Conservation (phyloP, 2,113 vertebrate genomes). For the Ochotona curzoniae region DNA sequence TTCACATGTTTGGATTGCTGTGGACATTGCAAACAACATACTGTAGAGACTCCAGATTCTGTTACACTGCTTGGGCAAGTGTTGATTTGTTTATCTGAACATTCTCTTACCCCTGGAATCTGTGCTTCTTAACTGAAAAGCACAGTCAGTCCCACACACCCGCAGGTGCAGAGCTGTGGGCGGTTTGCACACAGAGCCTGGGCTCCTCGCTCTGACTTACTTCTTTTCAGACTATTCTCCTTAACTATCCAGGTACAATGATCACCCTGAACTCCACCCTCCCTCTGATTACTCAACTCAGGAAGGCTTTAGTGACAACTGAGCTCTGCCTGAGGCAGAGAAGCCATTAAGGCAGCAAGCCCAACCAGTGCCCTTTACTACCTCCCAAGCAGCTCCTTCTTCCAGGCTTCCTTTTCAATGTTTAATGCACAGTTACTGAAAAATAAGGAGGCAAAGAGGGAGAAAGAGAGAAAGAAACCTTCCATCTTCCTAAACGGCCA, state of each 20-base stretch:
- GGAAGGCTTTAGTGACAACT: neutral
- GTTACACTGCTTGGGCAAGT: neutral
- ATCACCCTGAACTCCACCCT: constrained; percentile 9
- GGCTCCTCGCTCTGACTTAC: neutral
- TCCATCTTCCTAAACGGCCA: too few relatives aligned
- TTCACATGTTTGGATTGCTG: neutral
- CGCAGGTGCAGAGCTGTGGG: neutral
- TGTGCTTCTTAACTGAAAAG: neutral
- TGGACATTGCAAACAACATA: neutral
- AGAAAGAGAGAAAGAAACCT: too few relatives aligned
- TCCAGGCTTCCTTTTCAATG: neutral
- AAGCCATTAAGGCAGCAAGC: neutral
- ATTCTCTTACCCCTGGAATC: neutral
- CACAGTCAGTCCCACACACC: neutral
- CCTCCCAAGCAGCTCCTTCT: neutral
- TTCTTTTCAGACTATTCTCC: neutral
- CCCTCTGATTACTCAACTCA: neutral
- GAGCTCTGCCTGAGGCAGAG: neutral
- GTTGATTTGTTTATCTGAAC: neutral
- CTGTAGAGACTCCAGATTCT: neutral
- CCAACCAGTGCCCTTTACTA: neutral
- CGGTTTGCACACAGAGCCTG: neutral
- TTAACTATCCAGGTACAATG: neutral
- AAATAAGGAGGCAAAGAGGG: too few relatives aligned
- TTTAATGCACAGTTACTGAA: too few relatives aligned